Conservation (phyloP, 2,113 vertebrate genomes). For the Bubo blakistoni region DNA sequence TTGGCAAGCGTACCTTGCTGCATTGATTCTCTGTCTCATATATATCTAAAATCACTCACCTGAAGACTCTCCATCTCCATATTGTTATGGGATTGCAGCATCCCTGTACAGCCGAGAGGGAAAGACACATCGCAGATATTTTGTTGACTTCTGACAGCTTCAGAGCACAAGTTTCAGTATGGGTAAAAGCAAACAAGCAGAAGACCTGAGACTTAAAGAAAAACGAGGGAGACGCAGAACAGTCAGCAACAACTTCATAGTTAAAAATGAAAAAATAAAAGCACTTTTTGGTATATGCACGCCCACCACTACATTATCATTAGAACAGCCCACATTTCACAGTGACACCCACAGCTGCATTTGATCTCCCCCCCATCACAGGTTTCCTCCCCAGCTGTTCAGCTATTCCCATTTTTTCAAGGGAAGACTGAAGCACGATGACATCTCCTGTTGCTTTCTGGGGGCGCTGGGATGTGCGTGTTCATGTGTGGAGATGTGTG, state of each 20-base stretch:
- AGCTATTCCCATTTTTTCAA: neutral
- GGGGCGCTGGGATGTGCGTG: neutral
- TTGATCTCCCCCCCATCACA: neutral
- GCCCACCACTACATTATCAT: neutral
- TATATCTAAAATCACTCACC: neutral
- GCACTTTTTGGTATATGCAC: neutral
- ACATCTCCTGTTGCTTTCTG: neutral
- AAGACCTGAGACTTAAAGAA: neutral
- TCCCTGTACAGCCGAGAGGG: neutral
- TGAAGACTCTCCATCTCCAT: neutral
- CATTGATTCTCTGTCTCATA: neutral
- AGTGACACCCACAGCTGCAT: neutral
- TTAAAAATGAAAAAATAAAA: neutral
- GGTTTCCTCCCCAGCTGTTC: neutral
- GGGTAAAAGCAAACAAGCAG: neutral
- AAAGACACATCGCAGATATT: neutral
- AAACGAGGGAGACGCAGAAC: neutral
- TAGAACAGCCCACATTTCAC: neutral
- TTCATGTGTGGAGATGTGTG: neutral
- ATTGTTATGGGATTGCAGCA: neutral
- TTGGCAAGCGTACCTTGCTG: rapidly evolving
- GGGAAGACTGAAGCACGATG: neutral
- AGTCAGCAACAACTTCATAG: neutral
- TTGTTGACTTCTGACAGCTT: neutral
- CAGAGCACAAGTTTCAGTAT: neutral